Conservation (phyloP, 2,113 vertebrate species). For the Lepidiolamprologus cunningtoni region DNA sequence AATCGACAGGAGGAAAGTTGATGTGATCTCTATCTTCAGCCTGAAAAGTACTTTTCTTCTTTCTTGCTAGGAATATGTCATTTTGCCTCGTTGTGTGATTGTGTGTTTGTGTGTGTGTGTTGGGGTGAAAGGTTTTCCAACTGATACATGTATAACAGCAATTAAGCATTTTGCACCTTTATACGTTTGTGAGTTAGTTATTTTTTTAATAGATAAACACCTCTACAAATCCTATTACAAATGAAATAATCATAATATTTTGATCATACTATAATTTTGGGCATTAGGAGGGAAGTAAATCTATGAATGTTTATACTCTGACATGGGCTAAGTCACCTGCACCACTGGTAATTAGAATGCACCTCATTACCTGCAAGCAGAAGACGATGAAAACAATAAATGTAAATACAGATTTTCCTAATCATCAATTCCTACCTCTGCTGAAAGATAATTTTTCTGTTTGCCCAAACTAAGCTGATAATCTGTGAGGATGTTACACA, state of each 20-base stretch:
- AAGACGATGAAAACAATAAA: conserved; percentile 14
- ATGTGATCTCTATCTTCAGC: background rate
- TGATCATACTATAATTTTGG: background rate
- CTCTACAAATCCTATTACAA: background rate
- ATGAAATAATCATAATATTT: background rate
- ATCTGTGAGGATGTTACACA: background rate
- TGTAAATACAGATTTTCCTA: conserved; percentile 36
- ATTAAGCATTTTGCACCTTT: background rate
- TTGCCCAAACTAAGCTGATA: background rate
- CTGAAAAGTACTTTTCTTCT: background rate
- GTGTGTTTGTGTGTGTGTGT: background rate
- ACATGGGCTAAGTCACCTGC: conserved; percentile 12
- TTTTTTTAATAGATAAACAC: background rate
- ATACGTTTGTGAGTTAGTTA: background rate
- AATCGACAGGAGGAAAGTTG: background rate
- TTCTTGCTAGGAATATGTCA: background rate
- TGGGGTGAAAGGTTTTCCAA: background rate
- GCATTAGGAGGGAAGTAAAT: background rate
- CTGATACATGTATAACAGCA: background rate
- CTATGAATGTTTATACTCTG: background rate
- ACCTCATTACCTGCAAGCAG: conserved; percentile 29
- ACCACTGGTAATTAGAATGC: conserved; percentile 8
- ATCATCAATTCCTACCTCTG: conserved; percentile 1
- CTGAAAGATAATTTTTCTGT: background rate
- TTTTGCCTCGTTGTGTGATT: background rate